These are phyloP conservation scores for Monomorium pharaonis DNA, from an alignment of 1,140 invertebrate species.

Conservation along the genomic window DNA sequence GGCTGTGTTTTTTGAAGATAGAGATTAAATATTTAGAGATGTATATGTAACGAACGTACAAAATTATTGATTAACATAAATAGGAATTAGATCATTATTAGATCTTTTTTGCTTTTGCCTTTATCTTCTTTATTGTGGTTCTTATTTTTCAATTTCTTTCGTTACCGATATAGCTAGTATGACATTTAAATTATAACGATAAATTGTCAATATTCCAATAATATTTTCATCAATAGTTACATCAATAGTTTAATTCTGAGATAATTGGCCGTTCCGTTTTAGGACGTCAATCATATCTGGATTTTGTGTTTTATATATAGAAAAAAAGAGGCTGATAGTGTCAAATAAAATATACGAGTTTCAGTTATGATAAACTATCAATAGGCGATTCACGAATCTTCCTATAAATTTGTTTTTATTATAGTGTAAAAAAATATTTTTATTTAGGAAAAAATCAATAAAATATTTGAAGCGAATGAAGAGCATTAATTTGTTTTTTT, in stretches of 20 bases:
- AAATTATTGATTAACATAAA: background rate
- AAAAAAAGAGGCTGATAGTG: background rate
- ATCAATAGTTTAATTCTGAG: conserved; percentile 32
- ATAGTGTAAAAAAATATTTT: background rate
- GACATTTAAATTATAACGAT: background rate
- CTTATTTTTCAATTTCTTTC: background rate
- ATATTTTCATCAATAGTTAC: conserved; percentile 19
- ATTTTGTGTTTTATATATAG: conserved; percentile 18
- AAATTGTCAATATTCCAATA: conserved; percentile 36
- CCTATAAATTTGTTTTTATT: background rate
- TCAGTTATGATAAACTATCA: background rate
- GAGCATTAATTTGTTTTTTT: background rate
- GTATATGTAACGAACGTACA: background rate
- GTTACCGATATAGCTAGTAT: background rate
- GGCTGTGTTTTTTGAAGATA: background rate
- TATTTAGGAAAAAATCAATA: background rate
- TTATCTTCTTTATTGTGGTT: background rate
- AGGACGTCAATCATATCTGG: conserved; percentile 16
- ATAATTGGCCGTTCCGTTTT: background rate
- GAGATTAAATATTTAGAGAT: background rate
- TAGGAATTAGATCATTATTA: background rate
- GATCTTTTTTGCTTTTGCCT: background rate
- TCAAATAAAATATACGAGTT: conserved; percentile 11
- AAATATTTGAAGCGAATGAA: background rate
- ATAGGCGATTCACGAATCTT: background rate